Conservation (phyloP, 2,888 invertebrate species). For the Silvanus unidentatus region DNA sequence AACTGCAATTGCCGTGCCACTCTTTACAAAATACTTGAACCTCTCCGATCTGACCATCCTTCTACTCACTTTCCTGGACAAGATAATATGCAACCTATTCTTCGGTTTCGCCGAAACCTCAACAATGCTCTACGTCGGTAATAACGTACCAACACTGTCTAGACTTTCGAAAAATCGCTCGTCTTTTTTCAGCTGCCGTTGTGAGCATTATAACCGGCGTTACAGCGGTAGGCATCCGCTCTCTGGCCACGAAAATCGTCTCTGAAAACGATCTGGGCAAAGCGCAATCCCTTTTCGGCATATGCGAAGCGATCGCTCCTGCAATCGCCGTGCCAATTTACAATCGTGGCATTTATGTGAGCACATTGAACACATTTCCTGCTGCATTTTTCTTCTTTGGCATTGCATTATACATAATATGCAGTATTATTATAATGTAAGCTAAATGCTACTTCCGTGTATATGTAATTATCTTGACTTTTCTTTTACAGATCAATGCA, state of each 20-base stretch:
- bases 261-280: conserved; percentile 42
- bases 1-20: conserved; percentile 32
- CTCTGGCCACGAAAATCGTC: conserved; percentile 42
- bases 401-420: conserved; percentile 24
- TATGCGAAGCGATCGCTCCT: conserved; percentile 54
- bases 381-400: conserved; percentile 56
- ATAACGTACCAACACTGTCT: no score
- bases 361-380: conserved; percentile 49
- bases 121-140: conserved; percentile 40
- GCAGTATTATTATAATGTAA: conserved; percentile 27
- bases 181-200: conserved; percentile 28
- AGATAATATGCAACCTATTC: conserved; percentile 43
- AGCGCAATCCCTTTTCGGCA: conserved; percentile 53
- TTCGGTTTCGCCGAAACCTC: conserved; percentile 38
- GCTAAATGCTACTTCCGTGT: conserved; percentile 8
- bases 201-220: conserved; percentile 40
- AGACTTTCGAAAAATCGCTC: no score
- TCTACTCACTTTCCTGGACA: conserved; percentile 43
- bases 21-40: conserved; percentile 40
- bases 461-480: conserved; percentile 1
- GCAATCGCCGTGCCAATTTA: conserved; percentile 54
- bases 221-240: conserved; percentile 39
- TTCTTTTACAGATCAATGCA: conserved; percentile 22
- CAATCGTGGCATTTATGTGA: conserved; percentile 50
- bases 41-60: conserved; percentile 42